Conservation (phyloP, 1,140 invertebrate genomes). For the Vanessa tameamea region DNA sequence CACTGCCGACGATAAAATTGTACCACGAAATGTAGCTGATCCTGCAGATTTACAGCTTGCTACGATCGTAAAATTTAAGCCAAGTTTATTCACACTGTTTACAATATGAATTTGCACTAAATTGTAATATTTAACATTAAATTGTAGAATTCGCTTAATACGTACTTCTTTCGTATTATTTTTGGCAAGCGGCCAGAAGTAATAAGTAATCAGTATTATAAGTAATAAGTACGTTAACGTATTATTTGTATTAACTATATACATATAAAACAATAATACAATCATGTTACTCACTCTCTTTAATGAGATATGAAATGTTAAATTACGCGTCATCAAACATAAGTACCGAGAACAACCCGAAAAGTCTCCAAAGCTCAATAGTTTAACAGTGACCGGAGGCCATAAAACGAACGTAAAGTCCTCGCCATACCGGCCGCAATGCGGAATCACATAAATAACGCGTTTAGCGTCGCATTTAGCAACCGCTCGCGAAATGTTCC, state of each 20-base stretch:
- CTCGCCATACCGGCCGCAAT: conserved; percentile 38
- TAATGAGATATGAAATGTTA: background rate
- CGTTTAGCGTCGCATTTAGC: conserved; percentile 43
- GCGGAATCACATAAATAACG: conserved; percentile 43
- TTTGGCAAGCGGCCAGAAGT: background rate
- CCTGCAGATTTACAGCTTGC: conserved; percentile 29
- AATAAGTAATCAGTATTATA: too few relatives aligned
- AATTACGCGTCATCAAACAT: background rate
- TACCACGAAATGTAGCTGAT: conserved; percentile 29
- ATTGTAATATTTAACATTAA: conserved; percentile 1
- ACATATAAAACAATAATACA: too few relatives aligned
- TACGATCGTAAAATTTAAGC: conserved; percentile 24
- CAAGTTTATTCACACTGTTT: conserved; percentile 19
- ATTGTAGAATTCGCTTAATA: background rate
- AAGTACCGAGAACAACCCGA: background rate
- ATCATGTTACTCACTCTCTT: background rate
- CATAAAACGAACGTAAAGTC: conserved; percentile 32
- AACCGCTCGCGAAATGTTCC: conserved; percentile 37
- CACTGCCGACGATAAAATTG: conserved; percentile 33
- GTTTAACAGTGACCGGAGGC: conserved; percentile 13
- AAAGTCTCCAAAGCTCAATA: background rate
- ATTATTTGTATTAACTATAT: too few relatives aligned
- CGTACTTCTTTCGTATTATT: background rate
- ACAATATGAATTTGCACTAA: conserved; percentile 2
- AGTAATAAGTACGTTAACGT: too few relatives aligned